Conservation (phyloP, 2,888 invertebrate species). For the Cataglyphis livida region DNA sequence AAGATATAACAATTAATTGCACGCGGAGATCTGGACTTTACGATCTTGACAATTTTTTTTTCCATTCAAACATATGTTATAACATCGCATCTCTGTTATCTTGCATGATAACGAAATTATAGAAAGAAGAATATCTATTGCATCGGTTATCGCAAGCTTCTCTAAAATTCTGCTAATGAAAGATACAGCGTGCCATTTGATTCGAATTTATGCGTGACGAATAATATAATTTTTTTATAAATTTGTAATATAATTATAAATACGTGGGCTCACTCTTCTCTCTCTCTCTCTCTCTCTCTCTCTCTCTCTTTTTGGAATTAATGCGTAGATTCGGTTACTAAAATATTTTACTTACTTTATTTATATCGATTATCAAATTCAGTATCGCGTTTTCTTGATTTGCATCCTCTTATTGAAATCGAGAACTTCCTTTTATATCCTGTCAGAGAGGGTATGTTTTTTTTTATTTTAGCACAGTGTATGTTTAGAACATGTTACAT, state of each 20-base stretch:
- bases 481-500: not conserved
- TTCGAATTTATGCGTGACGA: not conserved
- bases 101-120: conserved; percentile 4
- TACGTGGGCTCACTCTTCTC: not conserved
- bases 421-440: no score
- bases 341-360: not conserved
- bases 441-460: no score
- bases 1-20: not conserved
- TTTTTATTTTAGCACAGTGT: conserved; percentile 18
- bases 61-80: not conserved
- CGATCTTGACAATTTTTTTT: not conserved
- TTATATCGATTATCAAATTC: not conserved
- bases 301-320: not conserved
- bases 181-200: not conserved
- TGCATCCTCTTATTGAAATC: not conserved
- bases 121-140: not conserved
- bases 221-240: not conserved
- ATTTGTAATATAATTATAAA: not conserved
- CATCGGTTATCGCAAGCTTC: not conserved
- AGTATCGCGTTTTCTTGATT: not conserved
- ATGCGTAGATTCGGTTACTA: not conserved
- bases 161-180: not conserved
- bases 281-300: not conserved
- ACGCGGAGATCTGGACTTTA: not conserved
- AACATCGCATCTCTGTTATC: not conserved